Evolutionary conservation across 2,888 invertebrate genomes (phyloP).

Genomic region (Chrysolina oricalcia): DNA sequence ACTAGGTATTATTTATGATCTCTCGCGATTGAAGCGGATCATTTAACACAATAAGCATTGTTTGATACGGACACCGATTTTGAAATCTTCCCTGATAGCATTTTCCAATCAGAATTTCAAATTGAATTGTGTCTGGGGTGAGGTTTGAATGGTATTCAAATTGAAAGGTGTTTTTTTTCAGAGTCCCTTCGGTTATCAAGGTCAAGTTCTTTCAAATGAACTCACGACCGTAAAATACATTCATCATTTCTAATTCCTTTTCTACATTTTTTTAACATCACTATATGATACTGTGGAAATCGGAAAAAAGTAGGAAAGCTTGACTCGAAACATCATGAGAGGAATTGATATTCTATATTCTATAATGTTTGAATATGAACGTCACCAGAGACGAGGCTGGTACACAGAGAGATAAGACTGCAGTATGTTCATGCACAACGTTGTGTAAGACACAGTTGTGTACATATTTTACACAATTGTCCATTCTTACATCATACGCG

Average conservation of each 20-base stretch:
- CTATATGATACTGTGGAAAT: too few species aligned
- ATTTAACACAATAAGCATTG: conserved; percentile 19
- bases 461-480: too few species aligned
- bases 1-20: neutral
- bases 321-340: too few species aligned
- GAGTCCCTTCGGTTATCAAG: neutral
- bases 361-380: too few species aligned
- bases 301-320: too few species aligned
- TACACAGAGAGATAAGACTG: too few species aligned
- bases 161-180: conserved; percentile 4
- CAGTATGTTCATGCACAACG: too few species aligned
- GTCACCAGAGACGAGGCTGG: too few species aligned
- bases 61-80: neutral
- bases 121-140: conserved; percentile 14
- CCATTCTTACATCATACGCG: too few species aligned
- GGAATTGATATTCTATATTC: too few species aligned
- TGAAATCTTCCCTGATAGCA: neutral
- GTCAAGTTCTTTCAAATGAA: neutral
- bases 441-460: too few species aligned
- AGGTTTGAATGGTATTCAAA: conserved; percentile 1
- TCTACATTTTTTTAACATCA: too few species aligned
- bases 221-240: neutral
- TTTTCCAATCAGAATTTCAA: conserved; percentile 2
- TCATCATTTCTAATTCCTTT: neutral
- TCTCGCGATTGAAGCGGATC: conserved; percentile 10